phyloP scores from a whole-genome alignment of 1,140 invertebrate genomes.

The Eulimnadia texana region DNA sequence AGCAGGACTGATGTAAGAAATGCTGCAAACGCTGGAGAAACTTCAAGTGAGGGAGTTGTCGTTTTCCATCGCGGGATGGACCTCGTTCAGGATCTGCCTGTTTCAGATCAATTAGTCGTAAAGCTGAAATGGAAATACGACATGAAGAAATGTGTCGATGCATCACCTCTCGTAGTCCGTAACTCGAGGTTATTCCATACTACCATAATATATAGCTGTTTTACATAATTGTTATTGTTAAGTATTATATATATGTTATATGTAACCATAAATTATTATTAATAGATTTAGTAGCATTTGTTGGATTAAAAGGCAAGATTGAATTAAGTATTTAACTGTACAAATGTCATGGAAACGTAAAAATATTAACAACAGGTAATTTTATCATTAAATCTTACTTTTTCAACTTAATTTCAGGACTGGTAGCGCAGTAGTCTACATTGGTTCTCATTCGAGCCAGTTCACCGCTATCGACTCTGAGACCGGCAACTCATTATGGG shows the following conservation, averaged over 20 bases:
- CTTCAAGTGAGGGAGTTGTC: too few relatives aligned
- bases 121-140: conserved; percentile 37
- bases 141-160: conserved; percentile 55
- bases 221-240: too few relatives aligned
- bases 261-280: too few relatives aligned
- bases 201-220: too few relatives aligned
- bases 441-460: conserved; percentile 46
- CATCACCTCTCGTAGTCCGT: conserved; percentile 41
- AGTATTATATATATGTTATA: too few relatives aligned
- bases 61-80: conserved; percentile 29
- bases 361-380: conserved; percentile 20
- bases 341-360: conserved; percentile 37
- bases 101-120: neutral
- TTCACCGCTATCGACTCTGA: conserved; percentile 37
- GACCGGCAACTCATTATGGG: conserved; percentile 28
- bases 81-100: conserved; percentile 4
- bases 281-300: too few relatives aligned
- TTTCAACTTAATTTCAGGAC: conserved; percentile 16
- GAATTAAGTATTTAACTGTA: too few relatives aligned
- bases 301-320: too few relatives aligned
- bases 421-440: conserved; percentile 23
- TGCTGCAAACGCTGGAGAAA: too few relatives aligned
- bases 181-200: too few relatives aligned
- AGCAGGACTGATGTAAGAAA: neutral
- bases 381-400: neutral